Evolutionary conservation across 2,113 vertebrate species (phyloP).

Genomic region (Rhinolophus sinicus): DNA sequence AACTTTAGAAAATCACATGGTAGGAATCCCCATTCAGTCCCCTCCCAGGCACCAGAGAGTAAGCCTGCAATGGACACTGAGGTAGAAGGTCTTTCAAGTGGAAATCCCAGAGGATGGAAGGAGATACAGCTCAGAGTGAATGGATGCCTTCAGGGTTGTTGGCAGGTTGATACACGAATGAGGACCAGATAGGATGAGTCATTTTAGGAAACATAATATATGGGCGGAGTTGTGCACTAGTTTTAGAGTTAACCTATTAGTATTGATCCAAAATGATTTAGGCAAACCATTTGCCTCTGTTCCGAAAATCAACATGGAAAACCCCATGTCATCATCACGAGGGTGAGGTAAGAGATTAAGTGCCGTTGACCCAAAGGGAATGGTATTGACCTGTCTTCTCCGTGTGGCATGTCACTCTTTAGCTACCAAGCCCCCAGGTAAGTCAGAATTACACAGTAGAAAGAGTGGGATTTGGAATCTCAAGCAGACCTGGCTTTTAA

Average conservation of each 20-base stretch:
- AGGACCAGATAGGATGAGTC: constrained; percentile 13
- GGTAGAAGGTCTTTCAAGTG: neutral
- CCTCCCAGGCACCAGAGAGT: too few species aligned
- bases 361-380: neutral
- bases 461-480: neutral
- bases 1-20: neutral
- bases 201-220: neutral
- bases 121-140: neutral
- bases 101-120: neutral
- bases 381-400: neutral
- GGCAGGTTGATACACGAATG: neutral
- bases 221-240: neutral
- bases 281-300: neutral
- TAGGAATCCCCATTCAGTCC: neutral
- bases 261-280: neutral
- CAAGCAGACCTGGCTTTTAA: neutral
- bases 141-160: neutral
- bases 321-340: neutral
- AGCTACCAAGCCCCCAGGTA: neutral
- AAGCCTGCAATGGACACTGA: neutral
- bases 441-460: neutral
- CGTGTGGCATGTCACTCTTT: too few species aligned
- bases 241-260: neutral
- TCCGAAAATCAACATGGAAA: neutral
- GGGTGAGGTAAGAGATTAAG: neutral